These are phyloP conservation scores for Trochalopteron elliotii DNA, from an alignment of 2,113 vertebrate genomes.

Conservation along the genomic window DNA sequence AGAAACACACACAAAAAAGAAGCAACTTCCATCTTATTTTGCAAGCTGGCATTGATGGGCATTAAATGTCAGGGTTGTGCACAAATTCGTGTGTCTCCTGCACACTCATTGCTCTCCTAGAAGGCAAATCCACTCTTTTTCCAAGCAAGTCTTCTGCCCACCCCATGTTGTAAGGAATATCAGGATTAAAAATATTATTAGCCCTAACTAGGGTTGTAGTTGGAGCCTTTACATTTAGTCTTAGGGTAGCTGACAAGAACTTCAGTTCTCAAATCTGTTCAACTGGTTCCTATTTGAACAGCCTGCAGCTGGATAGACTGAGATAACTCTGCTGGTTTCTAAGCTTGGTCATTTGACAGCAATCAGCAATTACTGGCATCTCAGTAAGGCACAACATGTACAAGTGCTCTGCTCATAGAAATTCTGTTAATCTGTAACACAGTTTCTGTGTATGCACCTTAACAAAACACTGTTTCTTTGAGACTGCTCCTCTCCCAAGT, in stretches of 20 bases:
- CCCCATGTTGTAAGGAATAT: not conserved
- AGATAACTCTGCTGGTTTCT: not conserved
- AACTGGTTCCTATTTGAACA: not conserved
- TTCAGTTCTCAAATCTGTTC: not conserved
- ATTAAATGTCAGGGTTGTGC: not conserved
- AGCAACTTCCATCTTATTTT: not conserved
- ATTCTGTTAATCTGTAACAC: not conserved
- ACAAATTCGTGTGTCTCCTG: accelerated
- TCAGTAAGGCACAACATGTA: not conserved
- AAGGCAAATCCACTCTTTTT: not conserved
- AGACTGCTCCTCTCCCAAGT: not conserved
- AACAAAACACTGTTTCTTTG: not conserved
- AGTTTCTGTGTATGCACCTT: not conserved
- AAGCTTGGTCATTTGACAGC: not conserved
- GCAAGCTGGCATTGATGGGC: not conserved
- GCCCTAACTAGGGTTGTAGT: not conserved
- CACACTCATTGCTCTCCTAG: not conserved
- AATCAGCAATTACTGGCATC: not conserved
- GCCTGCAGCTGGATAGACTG: not conserved
- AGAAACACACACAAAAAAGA: not conserved
- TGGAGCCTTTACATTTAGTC: not conserved
- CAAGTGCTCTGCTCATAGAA: not conserved
- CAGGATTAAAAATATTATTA: not conserved
- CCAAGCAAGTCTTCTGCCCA: not conserved
- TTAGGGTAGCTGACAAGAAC: not conserved